Percentiles rank a stretch among this genome's conserved stretches.
Conservation (phyloP, 2,797 vertebrate species). For the Hypotaenidia philippensis region DNA sequence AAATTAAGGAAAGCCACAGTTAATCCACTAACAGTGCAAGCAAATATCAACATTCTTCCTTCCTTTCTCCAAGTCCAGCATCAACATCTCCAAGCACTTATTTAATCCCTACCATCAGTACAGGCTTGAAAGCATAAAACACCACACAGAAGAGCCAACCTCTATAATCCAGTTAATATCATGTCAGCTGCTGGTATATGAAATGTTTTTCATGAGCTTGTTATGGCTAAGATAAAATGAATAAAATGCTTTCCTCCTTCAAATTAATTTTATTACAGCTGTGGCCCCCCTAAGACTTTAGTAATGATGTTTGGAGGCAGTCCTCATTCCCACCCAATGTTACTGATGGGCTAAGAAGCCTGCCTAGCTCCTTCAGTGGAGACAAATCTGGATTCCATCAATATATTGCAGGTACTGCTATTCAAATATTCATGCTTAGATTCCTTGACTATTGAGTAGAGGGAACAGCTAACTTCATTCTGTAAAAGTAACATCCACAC, state of each 20-base stretch:
- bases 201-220: not conserved
- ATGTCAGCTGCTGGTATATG: not conserved
- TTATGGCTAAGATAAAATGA: not conserved
- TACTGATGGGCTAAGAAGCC: not conserved
- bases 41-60: not conserved
- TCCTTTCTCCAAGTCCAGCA: not conserved
- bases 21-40: not conserved
- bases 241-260: not conserved
- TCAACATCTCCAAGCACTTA: not conserved
- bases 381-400: not conserved
- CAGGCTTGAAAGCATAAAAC: not conserved
- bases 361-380: not conserved
- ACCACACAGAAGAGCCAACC: not conserved
- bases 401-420: not conserved
- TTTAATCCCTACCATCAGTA: not conserved
- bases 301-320: not conserved
- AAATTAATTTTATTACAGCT: not conserved
- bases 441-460: not conserved
- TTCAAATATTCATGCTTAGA: not conserved
- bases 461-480: not conserved
- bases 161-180: not conserved
- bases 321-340: rapidly evolving
- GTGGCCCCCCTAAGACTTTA: not conserved
- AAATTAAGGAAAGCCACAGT: not conserved
- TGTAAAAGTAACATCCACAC: not conserved